Evolutionary conservation across 2,888 invertebrate genomes (phyloP).

Genomic region (Horisme vitalbata): DNA sequence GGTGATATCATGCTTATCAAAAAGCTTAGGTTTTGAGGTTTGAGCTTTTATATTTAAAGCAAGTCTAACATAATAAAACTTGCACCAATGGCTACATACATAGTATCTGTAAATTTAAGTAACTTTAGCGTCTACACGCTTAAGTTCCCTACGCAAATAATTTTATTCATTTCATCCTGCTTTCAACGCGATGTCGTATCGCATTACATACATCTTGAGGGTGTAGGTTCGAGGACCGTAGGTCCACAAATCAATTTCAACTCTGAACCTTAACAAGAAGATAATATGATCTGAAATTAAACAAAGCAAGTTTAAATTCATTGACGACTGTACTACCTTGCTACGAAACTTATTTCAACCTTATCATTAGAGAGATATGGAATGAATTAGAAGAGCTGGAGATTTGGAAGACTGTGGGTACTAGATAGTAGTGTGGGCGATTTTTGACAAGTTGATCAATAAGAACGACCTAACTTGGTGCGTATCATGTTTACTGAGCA

Average conservation of each 20-base stretch:
- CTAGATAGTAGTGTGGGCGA: conserved; percentile 42
- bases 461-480: conserved; percentile 47
- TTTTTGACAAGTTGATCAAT: conserved; percentile 54
- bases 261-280: conserved; percentile 10
- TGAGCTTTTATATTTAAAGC: too few relatives aligned
- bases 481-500: conserved; percentile 44
- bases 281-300: conserved; percentile 9
- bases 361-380: conserved; percentile 14
- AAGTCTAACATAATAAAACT: too few relatives aligned
- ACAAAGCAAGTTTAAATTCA: not conserved
- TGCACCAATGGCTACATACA: too few relatives aligned
- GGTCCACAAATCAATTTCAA: conserved; percentile 3
- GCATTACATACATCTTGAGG: conserved; percentile 38
- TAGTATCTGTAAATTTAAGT: too few relatives aligned
- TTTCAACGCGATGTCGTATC: conserved; percentile 14
- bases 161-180: conserved; percentile 38
- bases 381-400: conserved; percentile 3
- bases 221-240: conserved; percentile 52
- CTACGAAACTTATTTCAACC: conserved; percentile 4
- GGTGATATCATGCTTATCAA: too few relatives aligned
- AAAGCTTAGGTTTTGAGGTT: not conserved
- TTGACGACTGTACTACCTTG: not conserved
- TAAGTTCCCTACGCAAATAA: too few relatives aligned
- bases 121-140: too few relatives aligned
- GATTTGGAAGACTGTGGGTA: not conserved